Conservation (phyloP, 2,888 invertebrate species). For the Drosophila sordidula region DNA sequence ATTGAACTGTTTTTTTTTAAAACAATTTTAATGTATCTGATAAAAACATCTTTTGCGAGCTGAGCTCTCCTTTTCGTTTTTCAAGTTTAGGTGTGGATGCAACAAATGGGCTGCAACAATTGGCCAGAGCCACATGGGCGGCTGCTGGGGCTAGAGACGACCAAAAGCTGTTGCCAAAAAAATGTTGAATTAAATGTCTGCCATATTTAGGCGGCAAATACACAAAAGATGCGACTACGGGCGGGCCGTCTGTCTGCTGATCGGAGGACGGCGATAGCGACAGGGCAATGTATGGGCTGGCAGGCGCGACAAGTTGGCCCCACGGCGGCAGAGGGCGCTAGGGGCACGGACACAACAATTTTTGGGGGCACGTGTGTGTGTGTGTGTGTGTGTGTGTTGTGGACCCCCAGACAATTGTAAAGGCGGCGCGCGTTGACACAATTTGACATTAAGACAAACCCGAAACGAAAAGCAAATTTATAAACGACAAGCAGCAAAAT, state of each 20-base stretch:
- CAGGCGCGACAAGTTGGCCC: conserved; percentile 59
- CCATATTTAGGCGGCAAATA: conserved; percentile 66
- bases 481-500: conserved; percentile 73
- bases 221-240: conserved; percentile 25
- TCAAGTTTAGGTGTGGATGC: conserved; percentile 10
- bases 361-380: conserved; percentile 25
- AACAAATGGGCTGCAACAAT: conserved; percentile 17
- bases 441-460: conserved; percentile 78
- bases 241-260: conserved; percentile 29
- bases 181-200: conserved; percentile 59
- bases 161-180: conserved; percentile 58
- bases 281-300: conserved; percentile 68
- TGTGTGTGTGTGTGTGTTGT: conserved; percentile 7
- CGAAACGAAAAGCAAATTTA: conserved; percentile 77
- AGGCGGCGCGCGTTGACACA: conserved; percentile 70
- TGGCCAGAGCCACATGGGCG: conserved; percentile 10
- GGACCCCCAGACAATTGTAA: conserved; percentile 67
- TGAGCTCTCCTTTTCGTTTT: background rate
- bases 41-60: background rate
- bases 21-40: background rate
- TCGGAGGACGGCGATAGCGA: conserved; percentile 45
- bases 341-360: background rate
- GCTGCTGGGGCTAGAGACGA: conserved; percentile 7
- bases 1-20: too few relatives aligned
- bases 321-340: conserved; percentile 17